Evolutionary conservation across 2,797 vertebrate species (phyloP).

Genomic region (Falco cherrug): DNA sequence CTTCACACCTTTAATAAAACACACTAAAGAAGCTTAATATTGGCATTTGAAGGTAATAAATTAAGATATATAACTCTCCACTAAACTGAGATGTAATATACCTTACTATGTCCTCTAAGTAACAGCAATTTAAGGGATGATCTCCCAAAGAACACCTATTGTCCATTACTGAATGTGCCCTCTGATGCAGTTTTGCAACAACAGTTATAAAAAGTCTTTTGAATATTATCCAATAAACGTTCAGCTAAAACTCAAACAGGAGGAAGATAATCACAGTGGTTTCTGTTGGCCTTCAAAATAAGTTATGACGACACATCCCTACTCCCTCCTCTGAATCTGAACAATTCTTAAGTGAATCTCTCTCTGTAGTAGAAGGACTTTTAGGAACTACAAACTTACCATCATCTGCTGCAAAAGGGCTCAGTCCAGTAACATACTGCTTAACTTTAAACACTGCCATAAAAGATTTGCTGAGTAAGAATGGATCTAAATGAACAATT

Average conservation of each 20-base stretch:
- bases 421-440: background rate
- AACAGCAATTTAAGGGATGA: background rate
- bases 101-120: background rate
- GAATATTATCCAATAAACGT: background rate
- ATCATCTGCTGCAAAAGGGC: background rate
- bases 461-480: background rate
- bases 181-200: background rate
- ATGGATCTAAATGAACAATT: background rate
- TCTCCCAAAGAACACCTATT: background rate
- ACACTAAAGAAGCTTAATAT: background rate
- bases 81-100: background rate
- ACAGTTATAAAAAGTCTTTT: background rate
- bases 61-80: background rate
- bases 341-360: background rate
- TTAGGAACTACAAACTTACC: background rate
- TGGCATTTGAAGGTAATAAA: background rate
- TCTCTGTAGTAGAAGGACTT: background rate
- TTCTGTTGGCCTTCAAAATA: background rate
- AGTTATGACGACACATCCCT: background rate
- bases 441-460: background rate
- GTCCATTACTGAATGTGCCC: background rate
- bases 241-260: background rate
- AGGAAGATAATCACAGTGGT: background rate
- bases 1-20: background rate
- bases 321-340: background rate